Evolutionary conservation across 2,888 invertebrate species (phyloP).

Genomic region (Trisateles emortualis): DNA sequence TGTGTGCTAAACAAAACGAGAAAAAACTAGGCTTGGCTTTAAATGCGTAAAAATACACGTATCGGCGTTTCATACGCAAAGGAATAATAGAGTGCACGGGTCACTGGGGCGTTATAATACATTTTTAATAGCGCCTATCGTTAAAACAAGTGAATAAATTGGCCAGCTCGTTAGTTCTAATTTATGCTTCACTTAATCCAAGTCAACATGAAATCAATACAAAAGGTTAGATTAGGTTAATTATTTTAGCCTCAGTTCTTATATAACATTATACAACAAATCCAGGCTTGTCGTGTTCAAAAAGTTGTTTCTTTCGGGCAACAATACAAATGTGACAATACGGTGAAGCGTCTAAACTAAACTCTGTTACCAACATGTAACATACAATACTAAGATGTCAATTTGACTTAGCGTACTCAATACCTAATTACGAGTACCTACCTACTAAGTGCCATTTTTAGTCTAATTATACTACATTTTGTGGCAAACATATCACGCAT

Average conservation of each 20-base stretch:
- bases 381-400: no score
- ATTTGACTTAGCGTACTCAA: neutral
- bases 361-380: no score
- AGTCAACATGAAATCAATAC: constrained; percentile 4
- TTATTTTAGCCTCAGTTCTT: no score
- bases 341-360: no score
- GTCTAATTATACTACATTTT: constrained; percentile 1
- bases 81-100: constrained; percentile 1
- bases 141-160: constrained; percentile 38
- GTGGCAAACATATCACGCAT: constrained; percentile 18
- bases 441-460: neutral
- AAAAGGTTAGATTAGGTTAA: no score
- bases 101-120: constrained; percentile 41
- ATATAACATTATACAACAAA: no score
- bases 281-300: no score
- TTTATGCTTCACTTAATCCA: constrained; percentile 8
- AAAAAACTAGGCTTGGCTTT: constrained; percentile 19
- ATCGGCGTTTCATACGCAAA: neutral
- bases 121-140: constrained; percentile 45
- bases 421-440: neutral
- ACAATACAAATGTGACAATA: no score
- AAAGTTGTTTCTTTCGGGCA: no score
- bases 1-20: constrained; percentile 20
- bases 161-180: constrained; percentile 1
- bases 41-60: neutral